phyloP scores from a whole-genome alignment of 2,797 vertebrate genomes.

The Sebastes diploproa region DNA sequence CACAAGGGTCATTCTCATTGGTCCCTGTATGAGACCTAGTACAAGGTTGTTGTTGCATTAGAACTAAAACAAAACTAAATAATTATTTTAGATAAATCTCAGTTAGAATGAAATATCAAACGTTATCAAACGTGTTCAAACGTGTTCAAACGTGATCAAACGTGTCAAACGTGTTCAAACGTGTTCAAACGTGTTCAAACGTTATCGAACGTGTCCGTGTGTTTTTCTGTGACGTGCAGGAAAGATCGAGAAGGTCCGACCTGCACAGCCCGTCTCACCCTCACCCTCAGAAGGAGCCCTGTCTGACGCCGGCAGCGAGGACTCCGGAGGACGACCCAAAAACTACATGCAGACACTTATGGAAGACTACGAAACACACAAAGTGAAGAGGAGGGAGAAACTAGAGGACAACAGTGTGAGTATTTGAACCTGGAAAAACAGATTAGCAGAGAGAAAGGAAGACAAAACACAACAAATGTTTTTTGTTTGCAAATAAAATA shows the following conservation, averaged over 20 bases:
- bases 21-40: not conserved
- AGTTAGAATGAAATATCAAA: no score
- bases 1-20: not conserved
- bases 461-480: not conserved
- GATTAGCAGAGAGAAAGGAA: not conserved
- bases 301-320: conserved; percentile 86
- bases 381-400: conserved; percentile 94
- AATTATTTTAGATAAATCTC: no score
- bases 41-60: not conserved
- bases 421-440: conserved; percentile 25
- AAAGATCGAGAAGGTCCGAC: conserved; percentile 96
- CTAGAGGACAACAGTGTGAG: conserved; percentile 96
- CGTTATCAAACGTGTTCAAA: no score
- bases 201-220: not conserved
- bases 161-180: no score
- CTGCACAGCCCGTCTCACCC: conserved; percentile 84
- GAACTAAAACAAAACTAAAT: not conserved
- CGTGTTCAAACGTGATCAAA: no score
- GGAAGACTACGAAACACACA: conserved; percentile 98
- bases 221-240: conserved; percentile 78
- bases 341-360: conserved; percentile 98
- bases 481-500: not conserved
- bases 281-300: conserved; percentile 87
- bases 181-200: no score
- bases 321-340: conserved; percentile 90